phyloP scores from a whole-genome alignment of 2,888 invertebrate species.

The Psococerastis gibbosa region DNA sequence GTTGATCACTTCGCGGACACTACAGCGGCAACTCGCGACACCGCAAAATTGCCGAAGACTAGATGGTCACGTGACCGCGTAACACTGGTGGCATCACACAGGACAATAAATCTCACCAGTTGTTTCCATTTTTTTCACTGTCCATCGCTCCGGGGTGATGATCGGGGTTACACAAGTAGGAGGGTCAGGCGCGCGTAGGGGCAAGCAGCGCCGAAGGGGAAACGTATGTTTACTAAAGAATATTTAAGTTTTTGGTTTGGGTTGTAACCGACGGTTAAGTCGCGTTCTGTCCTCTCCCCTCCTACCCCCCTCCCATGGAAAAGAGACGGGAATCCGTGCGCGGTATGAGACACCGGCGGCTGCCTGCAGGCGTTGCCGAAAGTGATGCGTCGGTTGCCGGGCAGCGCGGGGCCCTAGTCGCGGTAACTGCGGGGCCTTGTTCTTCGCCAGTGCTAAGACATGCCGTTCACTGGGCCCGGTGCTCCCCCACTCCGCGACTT shows the following conservation, averaged over 20 bases:
- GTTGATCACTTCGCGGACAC: no score
- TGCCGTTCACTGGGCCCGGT: conserved; percentile 12
- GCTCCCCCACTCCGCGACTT: conserved; percentile 9
- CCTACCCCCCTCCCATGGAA: conserved; percentile 12
- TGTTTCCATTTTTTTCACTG: conserved; percentile 26
- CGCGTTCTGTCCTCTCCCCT: conserved; percentile 14
- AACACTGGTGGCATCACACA: neutral
- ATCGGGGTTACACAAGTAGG: conserved; percentile 10
- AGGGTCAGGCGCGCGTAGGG: neutral
- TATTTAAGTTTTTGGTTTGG: conserved; percentile 5
- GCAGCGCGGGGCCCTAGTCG: conserved; percentile 2
- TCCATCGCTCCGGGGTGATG: no score
- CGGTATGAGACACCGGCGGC: neutral
- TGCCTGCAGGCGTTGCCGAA: neutral
- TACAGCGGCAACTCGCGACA: no score
- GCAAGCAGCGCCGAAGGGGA: conserved; percentile 1
- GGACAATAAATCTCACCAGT: conserved; percentile 13
- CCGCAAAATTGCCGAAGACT: no score
- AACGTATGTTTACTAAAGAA: conserved; percentile 10
- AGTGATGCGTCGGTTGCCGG: neutral
- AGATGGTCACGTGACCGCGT: neutral
- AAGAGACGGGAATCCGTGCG: no score
- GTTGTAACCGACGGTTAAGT: conserved; percentile 9
- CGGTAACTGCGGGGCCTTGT: neutral
- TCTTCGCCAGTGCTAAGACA: neutral